phyloP scores from a whole-genome alignment of 2,113 vertebrate species.

The Brachionichthys hirsutus region DNA sequence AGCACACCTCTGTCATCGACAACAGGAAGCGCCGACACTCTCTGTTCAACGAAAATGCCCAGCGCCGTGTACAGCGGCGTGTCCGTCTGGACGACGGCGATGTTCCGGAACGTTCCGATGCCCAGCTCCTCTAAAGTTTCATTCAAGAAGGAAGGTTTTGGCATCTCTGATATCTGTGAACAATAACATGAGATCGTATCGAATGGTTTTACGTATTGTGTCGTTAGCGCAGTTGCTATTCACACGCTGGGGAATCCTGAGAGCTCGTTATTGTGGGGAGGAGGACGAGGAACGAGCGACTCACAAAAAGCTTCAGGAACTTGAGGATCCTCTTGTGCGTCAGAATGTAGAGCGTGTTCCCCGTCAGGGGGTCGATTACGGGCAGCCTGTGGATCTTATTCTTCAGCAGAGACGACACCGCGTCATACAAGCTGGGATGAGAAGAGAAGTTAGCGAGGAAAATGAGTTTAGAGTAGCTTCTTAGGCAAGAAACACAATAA shows the following conservation, averaged over 20 bases:
- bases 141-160: slow-evolving; percentile 88
- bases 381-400: slow-evolving; percentile 97
- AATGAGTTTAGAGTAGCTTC: too few species aligned
- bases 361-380: slow-evolving; percentile 92
- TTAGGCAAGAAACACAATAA: too few species aligned
- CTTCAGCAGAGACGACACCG: slow-evolving; percentile 91
- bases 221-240: too few species aligned
- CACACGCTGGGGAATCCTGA: too few species aligned
- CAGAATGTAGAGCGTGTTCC: slow-evolving; percentile 95
- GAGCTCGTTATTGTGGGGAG: neutral
- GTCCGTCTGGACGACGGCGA: slow-evolving; percentile 87
- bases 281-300: slow-evolving; percentile 56
- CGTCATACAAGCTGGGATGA: slow-evolving; percentile 89
- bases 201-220: too few species aligned
- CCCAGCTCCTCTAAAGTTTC: slow-evolving; percentile 85
- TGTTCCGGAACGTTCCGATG: slow-evolving; percentile 92
- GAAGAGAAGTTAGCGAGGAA: neutral
- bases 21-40: slow-evolving; percentile 92
- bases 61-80: slow-evolving; percentile 94
- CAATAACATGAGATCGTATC: slow-evolving; percentile 8
- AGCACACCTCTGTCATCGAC: slow-evolving; percentile 90
- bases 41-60: slow-evolving; percentile 95
- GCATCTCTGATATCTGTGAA: slow-evolving; percentile 92
- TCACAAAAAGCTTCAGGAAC: slow-evolving; percentile 97
- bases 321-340: slow-evolving; percentile 99